Percentiles rank a stretch among this genome's conserved stretches.
These are phyloP conservation scores for Volucella bombylans DNA, from an alignment of 2,888 invertebrate genomes.

Conservation along the genomic window DNA sequence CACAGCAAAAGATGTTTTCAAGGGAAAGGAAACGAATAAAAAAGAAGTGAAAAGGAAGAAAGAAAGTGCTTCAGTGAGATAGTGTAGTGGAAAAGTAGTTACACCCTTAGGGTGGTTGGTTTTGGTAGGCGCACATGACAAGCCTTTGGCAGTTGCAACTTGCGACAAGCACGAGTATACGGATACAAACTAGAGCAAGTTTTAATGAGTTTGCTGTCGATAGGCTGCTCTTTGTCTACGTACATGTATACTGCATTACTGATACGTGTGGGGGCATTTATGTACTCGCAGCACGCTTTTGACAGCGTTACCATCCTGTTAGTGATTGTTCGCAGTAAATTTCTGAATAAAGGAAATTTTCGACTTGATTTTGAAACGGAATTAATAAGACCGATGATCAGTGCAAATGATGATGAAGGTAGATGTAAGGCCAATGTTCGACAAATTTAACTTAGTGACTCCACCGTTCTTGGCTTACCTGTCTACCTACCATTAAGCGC, in stretches of 20 bases:
- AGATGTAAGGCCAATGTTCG: too few relatives aligned
- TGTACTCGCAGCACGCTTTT: too few relatives aligned
- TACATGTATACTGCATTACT: constrained; percentile 57
- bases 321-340: too few relatives aligned
- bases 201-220: constrained; percentile 73
- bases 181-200: constrained; percentile 62
- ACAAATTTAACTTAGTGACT: too few relatives aligned
- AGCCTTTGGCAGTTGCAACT: constrained; percentile 69
- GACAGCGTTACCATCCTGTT: too few relatives aligned
- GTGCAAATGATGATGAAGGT: too few relatives aligned
- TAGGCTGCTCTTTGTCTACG: constrained; percentile 27
- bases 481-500: too few relatives aligned
- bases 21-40: neutral
- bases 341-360: too few relatives aligned
- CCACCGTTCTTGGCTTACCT: too few relatives aligned
- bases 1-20: constrained; percentile 20
- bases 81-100: constrained; percentile 36
- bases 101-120: constrained; percentile 42
- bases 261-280: too few relatives aligned
- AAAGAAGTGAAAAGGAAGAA: constrained; percentile 11
- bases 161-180: constrained; percentile 49
- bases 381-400: too few relatives aligned
- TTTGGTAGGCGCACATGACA: constrained; percentile 44
- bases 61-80: constrained; percentile 25
- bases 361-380: too few relatives aligned